phyloP scores from a whole-genome alignment of 2,113 vertebrate genomes.

The Hemibagrus wyckioides region DNA sequence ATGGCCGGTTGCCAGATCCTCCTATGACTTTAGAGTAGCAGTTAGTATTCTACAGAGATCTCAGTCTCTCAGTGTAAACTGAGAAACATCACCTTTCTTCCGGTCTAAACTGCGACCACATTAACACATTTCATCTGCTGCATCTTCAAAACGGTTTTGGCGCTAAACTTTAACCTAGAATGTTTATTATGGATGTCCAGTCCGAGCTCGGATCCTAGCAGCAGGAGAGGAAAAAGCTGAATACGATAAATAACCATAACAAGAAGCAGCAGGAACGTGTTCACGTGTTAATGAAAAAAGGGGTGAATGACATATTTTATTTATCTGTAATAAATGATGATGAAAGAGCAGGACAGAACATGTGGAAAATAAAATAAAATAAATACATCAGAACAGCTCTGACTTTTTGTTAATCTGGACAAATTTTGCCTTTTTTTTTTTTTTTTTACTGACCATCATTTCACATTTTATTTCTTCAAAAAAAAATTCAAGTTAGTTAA shows the following conservation, averaged over 20 bases:
- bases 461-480: background rate
- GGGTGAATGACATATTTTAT: background rate
- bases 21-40: background rate
- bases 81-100: background rate
- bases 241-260: background rate
- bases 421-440: too few species aligned
- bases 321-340: background rate
- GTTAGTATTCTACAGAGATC: conserved; percentile 53
- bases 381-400: too few species aligned
- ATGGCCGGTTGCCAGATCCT: conserved; percentile 44
- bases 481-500: too few species aligned
- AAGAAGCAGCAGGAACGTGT: background rate
- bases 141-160: background rate
- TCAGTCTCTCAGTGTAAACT: conserved; percentile 17
- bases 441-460: background rate
- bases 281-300: background rate
- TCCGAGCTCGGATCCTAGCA: background rate
- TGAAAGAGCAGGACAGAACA: too few species aligned
- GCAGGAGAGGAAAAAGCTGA: background rate
- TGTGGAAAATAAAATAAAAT: too few species aligned
- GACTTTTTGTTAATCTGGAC: too few species aligned
- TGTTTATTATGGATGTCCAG: background rate
- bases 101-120: background rate
- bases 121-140: too few species aligned
- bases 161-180: background rate